Conservation (phyloP, 2,113 vertebrate species). For the Picathartes gymnocephalus region DNA sequence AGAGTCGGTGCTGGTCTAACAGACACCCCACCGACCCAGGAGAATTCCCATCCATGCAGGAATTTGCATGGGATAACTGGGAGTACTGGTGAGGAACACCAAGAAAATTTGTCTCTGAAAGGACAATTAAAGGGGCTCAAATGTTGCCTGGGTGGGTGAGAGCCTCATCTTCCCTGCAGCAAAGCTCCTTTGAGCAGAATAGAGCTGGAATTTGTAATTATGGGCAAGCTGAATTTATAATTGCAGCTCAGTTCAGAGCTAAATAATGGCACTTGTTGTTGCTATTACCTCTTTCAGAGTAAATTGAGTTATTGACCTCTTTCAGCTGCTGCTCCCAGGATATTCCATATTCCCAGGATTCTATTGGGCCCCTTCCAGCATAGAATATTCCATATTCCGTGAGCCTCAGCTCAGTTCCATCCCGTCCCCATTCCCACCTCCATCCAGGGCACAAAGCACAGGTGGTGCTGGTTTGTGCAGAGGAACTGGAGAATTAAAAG, state of each 20-base stretch:
- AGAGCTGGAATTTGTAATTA: not conserved
- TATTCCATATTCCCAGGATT: not conserved
- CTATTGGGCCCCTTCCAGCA: not conserved
- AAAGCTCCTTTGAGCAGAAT: not conserved
- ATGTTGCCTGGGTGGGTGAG: not conserved
- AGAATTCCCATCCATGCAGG: not conserved
- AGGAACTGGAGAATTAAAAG: not conserved
- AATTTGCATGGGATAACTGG: not conserved
- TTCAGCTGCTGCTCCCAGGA: not conserved
- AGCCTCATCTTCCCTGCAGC: not conserved
- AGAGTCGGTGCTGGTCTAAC: not conserved
- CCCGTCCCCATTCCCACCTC: not conserved
- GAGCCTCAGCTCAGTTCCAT: not conserved
- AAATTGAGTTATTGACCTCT: not conserved
- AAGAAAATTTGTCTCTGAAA: not conserved
- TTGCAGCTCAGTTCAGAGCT: not conserved
- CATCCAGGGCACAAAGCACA: not conserved
- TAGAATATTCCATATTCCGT: not conserved
- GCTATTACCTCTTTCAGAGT: too few relatives aligned
- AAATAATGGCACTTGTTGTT: fast-evolving
- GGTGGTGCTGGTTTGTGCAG: too few relatives aligned
- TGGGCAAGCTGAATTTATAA: not conserved
- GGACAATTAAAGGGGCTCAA: not conserved
- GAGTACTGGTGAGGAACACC: not conserved
- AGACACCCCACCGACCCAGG: not conserved